Base-by-base conservation (phyloP, 1,140 invertebrate genomes). In the Psilanteris sp. region DNA sequence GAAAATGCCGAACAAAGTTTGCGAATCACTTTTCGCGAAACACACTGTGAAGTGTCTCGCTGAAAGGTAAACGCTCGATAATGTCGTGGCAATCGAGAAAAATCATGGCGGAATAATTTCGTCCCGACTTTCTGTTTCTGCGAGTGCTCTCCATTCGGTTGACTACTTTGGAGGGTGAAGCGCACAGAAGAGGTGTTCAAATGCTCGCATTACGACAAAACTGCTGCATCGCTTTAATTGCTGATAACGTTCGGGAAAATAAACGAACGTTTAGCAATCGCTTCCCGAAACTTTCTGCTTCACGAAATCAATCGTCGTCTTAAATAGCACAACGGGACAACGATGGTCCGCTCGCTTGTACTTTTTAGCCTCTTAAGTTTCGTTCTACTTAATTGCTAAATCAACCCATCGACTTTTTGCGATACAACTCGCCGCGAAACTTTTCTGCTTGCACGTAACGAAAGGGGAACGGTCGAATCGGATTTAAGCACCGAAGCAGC, bases 41-140 rank as follows among this genome's bases (percentile, higher is more conserved):
- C 24, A 44, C 31, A 59, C 52, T 14, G 7, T 54, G 16, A 55
- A 70, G 61, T 68, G 50, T 72, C 68, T 77, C 34, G 34, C 27
- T 61, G 57, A 50, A 72, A 61, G 50, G 55, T 57, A 72, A 72
- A 72, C 36, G 67, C 61, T 72, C 48, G 41, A 62, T 54, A 78
- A 52, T 36, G 68, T 72, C 48, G 48, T 41, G 36, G 48, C 43
- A 78, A 73, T 73, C 75, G 75, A 44, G 68, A 73, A 73, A 72
- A 78, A 68, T 78, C 41, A 73, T 70, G 64, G 61, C 55, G 62
- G 75, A 78, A 73, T 78, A 78, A 73, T 70, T 78, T 66, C 64
- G 52, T 77, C 68, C 62, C 55, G 55, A 72, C 61, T 67, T 77
- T 68, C 55, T 67, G 59, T 62, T 77, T n/a, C 43, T 26, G 62